Percentiles rank a stretch among this genome's conserved stretches.
Evolutionary conservation across 2,888 invertebrate genomes (phyloP).

Genomic region (Cotesia congregata): DNA sequence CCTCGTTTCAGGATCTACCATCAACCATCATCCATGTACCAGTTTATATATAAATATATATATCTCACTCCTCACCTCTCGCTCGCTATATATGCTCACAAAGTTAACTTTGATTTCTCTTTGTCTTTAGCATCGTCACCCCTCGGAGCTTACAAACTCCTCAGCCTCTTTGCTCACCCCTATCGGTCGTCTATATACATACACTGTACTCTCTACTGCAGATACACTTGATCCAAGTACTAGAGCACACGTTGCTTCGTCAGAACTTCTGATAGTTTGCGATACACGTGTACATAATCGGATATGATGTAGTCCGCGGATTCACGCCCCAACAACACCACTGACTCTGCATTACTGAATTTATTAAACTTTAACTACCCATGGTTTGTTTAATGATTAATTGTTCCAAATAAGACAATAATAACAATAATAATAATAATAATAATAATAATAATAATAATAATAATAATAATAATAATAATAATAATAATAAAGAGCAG

Average conservation of each 20-base stretch:
- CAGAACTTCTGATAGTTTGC: not conserved
- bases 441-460: not conserved
- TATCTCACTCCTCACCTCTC: not conserved
- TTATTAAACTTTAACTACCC: not conserved
- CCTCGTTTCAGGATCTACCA: not conserved
- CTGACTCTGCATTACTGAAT: not conserved
- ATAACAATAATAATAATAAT: not conserved
- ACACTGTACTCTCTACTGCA: conserved; percentile 16
- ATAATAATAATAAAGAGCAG: conserved; percentile 2
- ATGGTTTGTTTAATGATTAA: not conserved
- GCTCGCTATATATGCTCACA: not conserved
- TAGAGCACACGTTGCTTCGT: not conserved
- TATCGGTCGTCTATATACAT: conserved; percentile 28
- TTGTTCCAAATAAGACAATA: not conserved
- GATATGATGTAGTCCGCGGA: conserved; percentile 18
- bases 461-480: too few species aligned
- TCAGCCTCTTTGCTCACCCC: conserved; percentile 6
- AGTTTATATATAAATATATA: not conserved
- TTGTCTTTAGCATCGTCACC: conserved; percentile 38
- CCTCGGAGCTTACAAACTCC: conserved; percentile 14
- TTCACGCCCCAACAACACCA: conserved; percentile 22
- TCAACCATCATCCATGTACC: too few species aligned
- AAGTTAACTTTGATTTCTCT: conserved; percentile 57
- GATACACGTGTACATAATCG: conserved; percentile 19
- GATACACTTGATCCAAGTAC: conserved; percentile 24